Evolutionary conservation across 2,113 vertebrate species (phyloP).

Genomic region (Callaeas wilsoni): DNA sequence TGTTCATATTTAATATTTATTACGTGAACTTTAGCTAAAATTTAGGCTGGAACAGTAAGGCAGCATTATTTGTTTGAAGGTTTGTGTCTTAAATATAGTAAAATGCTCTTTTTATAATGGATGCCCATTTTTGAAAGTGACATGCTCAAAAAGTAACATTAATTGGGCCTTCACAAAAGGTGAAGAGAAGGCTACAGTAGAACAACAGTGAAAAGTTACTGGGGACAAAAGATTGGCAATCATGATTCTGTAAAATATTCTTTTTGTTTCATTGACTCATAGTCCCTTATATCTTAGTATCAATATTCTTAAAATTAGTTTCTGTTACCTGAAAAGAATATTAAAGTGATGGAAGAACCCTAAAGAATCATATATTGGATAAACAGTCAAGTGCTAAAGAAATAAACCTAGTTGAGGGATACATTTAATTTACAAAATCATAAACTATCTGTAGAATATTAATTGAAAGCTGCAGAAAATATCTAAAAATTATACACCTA

Average conservation of each 20-base stretch:
- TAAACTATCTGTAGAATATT: neutral
- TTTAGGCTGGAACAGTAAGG: neutral
- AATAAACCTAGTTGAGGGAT: neutral
- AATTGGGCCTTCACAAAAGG: neutral
- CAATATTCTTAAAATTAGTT: neutral
- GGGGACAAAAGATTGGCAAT: neutral
- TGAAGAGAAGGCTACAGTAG: neutral
- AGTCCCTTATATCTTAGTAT: neutral
- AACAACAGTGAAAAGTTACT: neutral
- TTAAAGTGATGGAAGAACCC: neutral
- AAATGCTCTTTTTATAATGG: neutral
- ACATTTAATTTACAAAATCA: neutral
- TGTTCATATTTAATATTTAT: neutral
- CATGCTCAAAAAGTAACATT: neutral
- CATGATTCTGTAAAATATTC: neutral
- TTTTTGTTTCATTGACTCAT: neutral
- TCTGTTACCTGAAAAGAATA: neutral
- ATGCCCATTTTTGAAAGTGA: neutral
- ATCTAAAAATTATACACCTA: neutral
- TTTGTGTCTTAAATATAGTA: neutral
- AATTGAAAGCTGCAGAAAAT: neutral
- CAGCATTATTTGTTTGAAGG: neutral
- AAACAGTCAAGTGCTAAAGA: neutral
- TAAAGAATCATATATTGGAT: neutral
- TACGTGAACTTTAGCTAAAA: neutral